A percentile compares a stretch with the other conserved stretches of the same genome.
Evolutionary conservation across 2,113 vertebrate species (phyloP).

Genomic region (Serilophus lunatus): DNA sequence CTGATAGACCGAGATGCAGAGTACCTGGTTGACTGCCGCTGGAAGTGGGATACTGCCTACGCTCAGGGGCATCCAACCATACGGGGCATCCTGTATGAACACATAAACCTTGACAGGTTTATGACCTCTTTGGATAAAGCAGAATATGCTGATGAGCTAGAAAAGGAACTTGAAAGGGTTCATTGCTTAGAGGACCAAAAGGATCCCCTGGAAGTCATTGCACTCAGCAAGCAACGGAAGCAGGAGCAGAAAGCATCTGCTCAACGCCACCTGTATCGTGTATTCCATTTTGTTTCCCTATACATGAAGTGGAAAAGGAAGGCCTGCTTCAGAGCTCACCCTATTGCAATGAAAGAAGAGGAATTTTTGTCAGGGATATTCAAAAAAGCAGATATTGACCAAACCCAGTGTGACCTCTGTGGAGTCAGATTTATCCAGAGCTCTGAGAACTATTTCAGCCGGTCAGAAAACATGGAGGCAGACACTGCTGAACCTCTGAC

Average conservation of each 20-base stretch:
- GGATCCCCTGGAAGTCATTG: constrained; percentile 64
- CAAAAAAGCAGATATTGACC: constrained; percentile 76
- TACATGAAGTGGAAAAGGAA: constrained; percentile 70
- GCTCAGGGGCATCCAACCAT: constrained; percentile 32
- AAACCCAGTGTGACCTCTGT: constrained; percentile 80
- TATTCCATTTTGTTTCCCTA: constrained; percentile 49
- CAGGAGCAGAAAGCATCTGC: constrained; percentile 64
- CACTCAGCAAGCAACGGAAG: constrained; percentile 67
- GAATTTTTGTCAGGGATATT: constrained; percentile 63
- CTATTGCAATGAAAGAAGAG: neutral
- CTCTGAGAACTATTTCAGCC: constrained; percentile 48
- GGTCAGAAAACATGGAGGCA: constrained; percentile 27
- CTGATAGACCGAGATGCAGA: constrained; percentile 71
- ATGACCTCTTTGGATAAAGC: neutral
- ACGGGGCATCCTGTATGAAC: constrained; percentile 70
- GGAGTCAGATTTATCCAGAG: constrained; percentile 71
- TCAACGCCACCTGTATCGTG: constrained; percentile 37
- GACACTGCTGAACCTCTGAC: neutral
- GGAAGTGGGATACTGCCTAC: constrained; percentile 71
- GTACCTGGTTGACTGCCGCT: constrained; percentile 73
- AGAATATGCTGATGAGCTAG: neutral
- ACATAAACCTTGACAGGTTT: constrained; percentile 61
- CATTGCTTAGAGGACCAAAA: constrained; percentile 66
- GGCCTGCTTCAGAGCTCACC: neutral
- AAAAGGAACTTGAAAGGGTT: constrained; percentile 42